Evolutionary conservation across 2,113 vertebrate genomes (phyloP).

Genomic region (Cacatua alba): DNA sequence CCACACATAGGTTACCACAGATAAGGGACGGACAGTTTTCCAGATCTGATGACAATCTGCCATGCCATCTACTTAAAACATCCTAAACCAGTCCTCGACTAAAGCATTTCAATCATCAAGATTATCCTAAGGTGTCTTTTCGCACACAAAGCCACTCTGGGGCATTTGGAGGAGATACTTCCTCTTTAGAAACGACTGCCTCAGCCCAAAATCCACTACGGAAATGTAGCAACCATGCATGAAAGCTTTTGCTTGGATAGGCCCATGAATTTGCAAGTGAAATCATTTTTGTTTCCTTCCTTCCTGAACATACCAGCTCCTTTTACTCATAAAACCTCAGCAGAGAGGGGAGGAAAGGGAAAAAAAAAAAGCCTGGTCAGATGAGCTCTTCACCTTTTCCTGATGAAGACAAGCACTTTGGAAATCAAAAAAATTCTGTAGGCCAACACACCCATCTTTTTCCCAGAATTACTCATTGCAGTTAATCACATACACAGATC

Average conservation of each 20-base stretch:
- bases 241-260: not conserved
- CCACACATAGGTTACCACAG: not conserved
- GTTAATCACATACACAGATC: not conserved
- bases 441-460: not conserved
- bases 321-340: not conserved
- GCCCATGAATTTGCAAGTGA: not conserved
- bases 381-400: not conserved
- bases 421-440: not conserved
- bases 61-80: not conserved
- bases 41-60: not conserved
- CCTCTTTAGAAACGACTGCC: not conserved
- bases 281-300: not conserved
- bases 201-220: not conserved
- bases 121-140: not conserved
- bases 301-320: not conserved
- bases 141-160: not conserved
- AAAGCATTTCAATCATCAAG: not conserved
- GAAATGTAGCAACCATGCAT: not conserved
- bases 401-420: not conserved
- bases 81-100: not conserved
- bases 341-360: not conserved
- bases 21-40: not conserved
- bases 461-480: not conserved
- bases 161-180: not conserved
- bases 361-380: not conserved